phyloP scores from a whole-genome alignment of 1,140 invertebrate genomes.

The Cyphomyrmex costatus region DNA sequence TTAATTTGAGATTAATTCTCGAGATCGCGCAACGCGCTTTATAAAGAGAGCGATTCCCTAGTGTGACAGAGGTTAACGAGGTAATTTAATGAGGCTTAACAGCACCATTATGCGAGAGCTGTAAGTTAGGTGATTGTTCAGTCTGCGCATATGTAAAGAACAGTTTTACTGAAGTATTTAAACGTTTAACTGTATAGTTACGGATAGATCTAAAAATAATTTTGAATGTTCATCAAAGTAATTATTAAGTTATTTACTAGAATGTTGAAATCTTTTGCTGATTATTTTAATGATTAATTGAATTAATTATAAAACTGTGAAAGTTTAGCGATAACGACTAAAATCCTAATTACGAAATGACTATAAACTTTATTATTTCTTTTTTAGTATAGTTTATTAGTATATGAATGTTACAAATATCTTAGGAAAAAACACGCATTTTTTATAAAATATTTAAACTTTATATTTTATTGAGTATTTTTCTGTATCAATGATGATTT shows the following conservation, averaged over 20 bases:
- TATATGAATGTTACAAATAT: background rate
- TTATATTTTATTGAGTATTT: no score
- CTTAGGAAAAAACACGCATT: background rate
- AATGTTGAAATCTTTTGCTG: no score
- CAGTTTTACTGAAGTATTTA: no score
- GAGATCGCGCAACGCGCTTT: conserved; percentile 45
- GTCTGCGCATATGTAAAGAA: background rate
- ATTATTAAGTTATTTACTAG: no score
- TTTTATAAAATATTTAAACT: background rate
- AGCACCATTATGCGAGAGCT: background rate
- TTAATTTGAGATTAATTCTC: conserved; percentile 47
- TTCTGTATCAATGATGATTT: background rate
- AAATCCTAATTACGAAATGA: background rate
- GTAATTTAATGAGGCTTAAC: conserved; percentile 53
- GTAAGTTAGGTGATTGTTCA: background rate
- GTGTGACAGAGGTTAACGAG: conserved; percentile 41
- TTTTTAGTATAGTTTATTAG: background rate
- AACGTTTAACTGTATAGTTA: no score
- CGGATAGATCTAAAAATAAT: no score
- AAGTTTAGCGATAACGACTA: background rate
- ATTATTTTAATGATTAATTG: no score
- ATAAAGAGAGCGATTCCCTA: conserved; percentile 38
- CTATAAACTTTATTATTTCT: background rate
- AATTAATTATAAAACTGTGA: no score
- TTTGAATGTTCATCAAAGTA: no score